Evolutionary conservation across 2,888 invertebrate species (phyloP), one percentile per base, ranked within the genome.

Genomic region (Meta bourneti): DNA sequence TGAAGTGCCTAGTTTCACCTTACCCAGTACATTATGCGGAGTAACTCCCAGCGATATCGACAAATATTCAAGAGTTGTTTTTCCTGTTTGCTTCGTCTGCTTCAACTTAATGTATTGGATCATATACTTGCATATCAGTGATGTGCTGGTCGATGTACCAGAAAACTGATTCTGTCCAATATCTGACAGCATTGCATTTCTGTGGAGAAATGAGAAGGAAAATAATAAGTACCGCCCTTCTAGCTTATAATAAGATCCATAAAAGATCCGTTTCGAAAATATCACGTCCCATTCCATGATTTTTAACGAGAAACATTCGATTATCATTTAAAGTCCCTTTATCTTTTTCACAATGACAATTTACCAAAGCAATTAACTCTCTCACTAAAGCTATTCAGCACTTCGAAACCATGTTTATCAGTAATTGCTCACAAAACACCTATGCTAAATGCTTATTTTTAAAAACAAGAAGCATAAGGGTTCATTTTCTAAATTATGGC

Each of bases 41-140:
- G 97, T 98, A 95, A 98, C 98, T 94, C 98, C 98, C 92, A 98
- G 98, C 95, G 99, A 98, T 96, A 99, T 99, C 95, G 99, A 99
- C 96, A 99, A 99, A 96, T 99, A 99, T 95, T 99, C 99, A 93
- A 97, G 99, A 95, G 98, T 99, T 95, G 97, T 99, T 94, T 99
- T 99, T 95, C 99, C 99, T 88, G 98, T 99, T 94, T 98, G 99
- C 96, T 99, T 99, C 96, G 97, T 99, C 94, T 98, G 99, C 96
- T 99, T 99, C 96, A 99, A 99, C 96, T 97, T 98, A 94, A 98
- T 98, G 98, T 98, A 98, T 96, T 98, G 98, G 98, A 98, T 98
- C 95, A 98, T 98, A 95, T 98, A 98, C 95, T 96, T 98, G 94
- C 98, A 98, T 96, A 98, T 98, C 95, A 98, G 98, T 95, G 98